Evolutionary conservation across 2,113 vertebrate genomes (phyloP), one percentile per base, ranked within the genome.

Genomic region (Junco hyemalis): DNA sequence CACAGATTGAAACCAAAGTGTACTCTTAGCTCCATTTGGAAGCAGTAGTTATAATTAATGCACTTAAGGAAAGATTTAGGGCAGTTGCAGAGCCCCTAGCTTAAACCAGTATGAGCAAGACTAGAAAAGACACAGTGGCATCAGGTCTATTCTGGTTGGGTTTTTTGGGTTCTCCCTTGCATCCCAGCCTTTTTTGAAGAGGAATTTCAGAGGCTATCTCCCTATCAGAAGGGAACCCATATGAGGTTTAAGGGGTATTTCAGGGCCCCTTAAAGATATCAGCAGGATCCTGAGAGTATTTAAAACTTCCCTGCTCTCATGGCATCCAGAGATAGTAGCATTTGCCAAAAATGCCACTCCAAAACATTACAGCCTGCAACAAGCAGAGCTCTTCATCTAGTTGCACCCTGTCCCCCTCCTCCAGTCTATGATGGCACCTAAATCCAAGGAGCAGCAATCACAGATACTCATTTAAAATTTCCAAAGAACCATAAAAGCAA

Each of bases 31-130:
- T 42, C 14, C 22, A 29, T 31, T 59, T 68, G 33, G 70, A 71
- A 84, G 53, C 15, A 86, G 60, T 12, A 23, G 21, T 26, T 83
- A 19, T 12, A 82, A 64, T 59, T 63, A 7, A n/a, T 65, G 8
- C 4, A 22, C 7, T 83, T 70, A 36, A 1, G 15, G 38, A 24
- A 64, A 69, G 48, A 68, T 1, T 22, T 24, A 64, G 38, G 6
- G 26, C 21, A 51, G 21, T 17, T 36, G 14, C 31, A 74, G 29
- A n/a, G 26, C 31, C 36, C 0, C 0, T 59, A 54, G 9, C 19
- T 88, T 45, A 51, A 86, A 86, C 12, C 14, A 77, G 12, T 35
- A 50, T 38, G 29, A 73, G 15, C 15, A 88, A 65, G 36, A 50
- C 50, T 57, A 64, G 86, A 54, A 64, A 71, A 81, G 44, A 66